Conservation (phyloP, 2,888 invertebrate species). For the Trachelus stipa region DNA sequence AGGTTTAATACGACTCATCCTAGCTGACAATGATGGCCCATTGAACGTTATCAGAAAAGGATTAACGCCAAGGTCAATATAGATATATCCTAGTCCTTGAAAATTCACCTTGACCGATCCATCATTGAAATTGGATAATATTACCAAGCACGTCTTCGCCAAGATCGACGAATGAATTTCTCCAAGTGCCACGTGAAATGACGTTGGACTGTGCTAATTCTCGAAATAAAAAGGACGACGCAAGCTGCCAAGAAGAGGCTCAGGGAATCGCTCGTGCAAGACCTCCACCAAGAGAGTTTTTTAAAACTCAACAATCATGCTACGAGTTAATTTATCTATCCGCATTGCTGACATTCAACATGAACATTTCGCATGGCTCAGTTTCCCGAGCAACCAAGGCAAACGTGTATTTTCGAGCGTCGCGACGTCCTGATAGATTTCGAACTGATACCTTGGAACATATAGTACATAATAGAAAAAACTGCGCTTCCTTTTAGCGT, state of each 20-base stretch:
- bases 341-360: conserved; percentile 20
- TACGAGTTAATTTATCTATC: background rate
- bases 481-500: background rate
- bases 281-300: background rate
- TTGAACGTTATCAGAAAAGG: background rate
- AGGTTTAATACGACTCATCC: no score
- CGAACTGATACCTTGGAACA: background rate
- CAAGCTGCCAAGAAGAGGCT: background rate
- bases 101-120: background rate
- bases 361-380: conserved; percentile 15
- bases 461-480: background rate
- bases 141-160: background rate
- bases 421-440: background rate
- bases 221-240: conserved; percentile 2
- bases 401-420: background rate
- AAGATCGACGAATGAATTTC: conserved; percentile 5
- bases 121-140: background rate
- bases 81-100: background rate
- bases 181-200: background rate
- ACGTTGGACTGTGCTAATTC: background rate
- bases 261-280: background rate
- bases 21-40: background rate
- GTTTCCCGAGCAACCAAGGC: background rate
- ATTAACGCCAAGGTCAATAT: background rate
- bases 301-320: background rate